Base-by-base conservation (phyloP, 2,797 vertebrate species). In the Tangara arthus region DNA sequence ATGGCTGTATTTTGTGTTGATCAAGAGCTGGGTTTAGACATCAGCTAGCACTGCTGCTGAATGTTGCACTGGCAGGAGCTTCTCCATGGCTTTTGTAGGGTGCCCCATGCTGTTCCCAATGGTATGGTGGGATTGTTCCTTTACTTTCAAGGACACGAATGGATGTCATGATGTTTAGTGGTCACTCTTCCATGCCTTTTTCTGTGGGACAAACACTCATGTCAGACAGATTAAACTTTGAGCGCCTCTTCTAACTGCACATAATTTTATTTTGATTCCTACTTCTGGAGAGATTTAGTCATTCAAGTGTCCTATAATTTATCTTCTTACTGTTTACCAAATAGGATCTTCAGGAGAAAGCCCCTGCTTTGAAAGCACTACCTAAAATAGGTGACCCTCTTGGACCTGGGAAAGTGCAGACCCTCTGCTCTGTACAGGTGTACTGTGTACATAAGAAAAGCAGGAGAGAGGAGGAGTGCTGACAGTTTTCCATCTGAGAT, bases 141-240 rank as follows among this genome's bases (percentile, higher is more conserved):
- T 82, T 59, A 35, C 34, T 84, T 85, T 42, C n/a, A 32, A 28
- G 57, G 42, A 12, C 5, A 12, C 4, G 12, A 89, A n/a, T 23
- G 26, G 23, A 34, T 50, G 9, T 26, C 18, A 5, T 0, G 0
- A 63, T 82, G 30, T 82, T 26, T 14, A 17, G 0, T 7, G 18
- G 10, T 82, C 32, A 11, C 23, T 73, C 8, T 7, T 85, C 16
- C 0, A 0, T 8, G 11, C 11, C 17, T 63, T 85, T 81, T 78
- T 8, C 55, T 65, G 4, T 42, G n/a, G 32, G 23, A 49, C 15
- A 77, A 77, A 63, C 3, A 15, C 3, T 42, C 23, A 42, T 64
- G 11, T 49, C 50, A 41, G 35, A 39, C 15, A 79, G 27, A 10
- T 68, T 79, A 57, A 72, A 50, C 7, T 70, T 72, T 53, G 9